phyloP scores from a whole-genome alignment of 2,797 vertebrate species.

The Limosa lapponica region DNA sequence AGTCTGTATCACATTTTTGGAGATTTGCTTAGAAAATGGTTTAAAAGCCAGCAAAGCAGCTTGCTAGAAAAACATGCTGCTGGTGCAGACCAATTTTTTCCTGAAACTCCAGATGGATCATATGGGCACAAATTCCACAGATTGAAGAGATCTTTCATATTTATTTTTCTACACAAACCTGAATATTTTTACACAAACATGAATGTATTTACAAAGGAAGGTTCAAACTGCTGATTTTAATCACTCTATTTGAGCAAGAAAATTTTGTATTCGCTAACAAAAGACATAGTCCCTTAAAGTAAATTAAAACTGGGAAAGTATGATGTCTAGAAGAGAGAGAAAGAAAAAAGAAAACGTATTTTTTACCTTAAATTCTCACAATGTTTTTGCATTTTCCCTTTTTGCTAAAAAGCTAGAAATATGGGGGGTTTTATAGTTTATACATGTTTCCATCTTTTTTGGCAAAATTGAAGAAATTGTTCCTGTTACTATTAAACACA shows the following conservation, averaged over 20 bases:
- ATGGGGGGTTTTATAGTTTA: neutral
- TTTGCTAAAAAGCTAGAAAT: neutral
- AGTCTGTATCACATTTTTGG: neutral
- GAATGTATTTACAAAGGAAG: neutral
- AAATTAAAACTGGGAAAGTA: neutral
- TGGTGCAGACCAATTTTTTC: neutral
- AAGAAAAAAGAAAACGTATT: neutral
- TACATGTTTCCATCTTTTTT: accelerated
- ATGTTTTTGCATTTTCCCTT: neutral
- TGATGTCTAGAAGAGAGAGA: neutral
- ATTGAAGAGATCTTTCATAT: neutral
- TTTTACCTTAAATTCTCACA: neutral
- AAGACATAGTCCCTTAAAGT: neutral
- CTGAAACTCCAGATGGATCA: neutral
- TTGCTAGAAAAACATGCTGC: neutral
- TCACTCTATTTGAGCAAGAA: neutral
- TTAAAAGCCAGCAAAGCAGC: conserved; percentile 15
- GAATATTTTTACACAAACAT: neutral
- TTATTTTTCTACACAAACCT: neutral
- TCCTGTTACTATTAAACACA: neutral
- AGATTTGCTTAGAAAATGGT: neutral
- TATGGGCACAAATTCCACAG: neutral
- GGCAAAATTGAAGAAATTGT: neutral
- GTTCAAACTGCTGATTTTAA: neutral
- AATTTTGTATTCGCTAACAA: neutral